Conservation (phyloP, 2,113 vertebrate species). For the Pelecanoides urinatrix region DNA sequence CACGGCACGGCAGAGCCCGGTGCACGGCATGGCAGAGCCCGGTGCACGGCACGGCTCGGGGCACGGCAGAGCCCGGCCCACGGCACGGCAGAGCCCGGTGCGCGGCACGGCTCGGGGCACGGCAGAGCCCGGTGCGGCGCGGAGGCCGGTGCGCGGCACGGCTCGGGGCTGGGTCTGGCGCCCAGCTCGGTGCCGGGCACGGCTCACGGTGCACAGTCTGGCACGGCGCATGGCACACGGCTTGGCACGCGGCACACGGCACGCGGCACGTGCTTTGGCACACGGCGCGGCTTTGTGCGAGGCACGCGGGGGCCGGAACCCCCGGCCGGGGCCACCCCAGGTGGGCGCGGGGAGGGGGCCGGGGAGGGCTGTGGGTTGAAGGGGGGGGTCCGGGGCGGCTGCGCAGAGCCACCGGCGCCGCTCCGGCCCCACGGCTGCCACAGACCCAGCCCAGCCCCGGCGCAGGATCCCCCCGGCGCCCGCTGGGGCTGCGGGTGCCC, state of each 20-base stretch:
- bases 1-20: too few species aligned
- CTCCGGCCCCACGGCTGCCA: background rate
- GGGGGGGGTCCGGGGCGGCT: background rate
- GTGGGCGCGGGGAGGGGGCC: background rate
- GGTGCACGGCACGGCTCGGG: background rate
- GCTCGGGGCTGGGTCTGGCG: background rate
- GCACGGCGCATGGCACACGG: background rate
- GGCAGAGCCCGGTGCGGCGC: accelerated
- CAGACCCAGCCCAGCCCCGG: background rate
- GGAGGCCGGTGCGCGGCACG: background rate
- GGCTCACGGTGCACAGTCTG: background rate
- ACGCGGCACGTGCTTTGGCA: background rate
- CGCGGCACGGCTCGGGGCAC: background rate
- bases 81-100: background rate
- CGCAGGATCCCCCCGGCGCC: background rate
- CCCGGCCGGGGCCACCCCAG: background rate
- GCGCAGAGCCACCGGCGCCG: background rate
- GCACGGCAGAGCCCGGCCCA: background rate
- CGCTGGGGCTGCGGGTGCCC: background rate
- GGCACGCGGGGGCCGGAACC: background rate
- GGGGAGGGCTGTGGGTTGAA: background rate
- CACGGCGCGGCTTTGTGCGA: background rate
- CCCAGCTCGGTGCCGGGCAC: background rate
- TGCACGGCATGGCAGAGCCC: background rate
- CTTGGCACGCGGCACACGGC: background rate